These are phyloP conservation scores for Gymnosoma rotundatum DNA, from an alignment of 2,888 invertebrate species.

Conservation along the genomic window DNA sequence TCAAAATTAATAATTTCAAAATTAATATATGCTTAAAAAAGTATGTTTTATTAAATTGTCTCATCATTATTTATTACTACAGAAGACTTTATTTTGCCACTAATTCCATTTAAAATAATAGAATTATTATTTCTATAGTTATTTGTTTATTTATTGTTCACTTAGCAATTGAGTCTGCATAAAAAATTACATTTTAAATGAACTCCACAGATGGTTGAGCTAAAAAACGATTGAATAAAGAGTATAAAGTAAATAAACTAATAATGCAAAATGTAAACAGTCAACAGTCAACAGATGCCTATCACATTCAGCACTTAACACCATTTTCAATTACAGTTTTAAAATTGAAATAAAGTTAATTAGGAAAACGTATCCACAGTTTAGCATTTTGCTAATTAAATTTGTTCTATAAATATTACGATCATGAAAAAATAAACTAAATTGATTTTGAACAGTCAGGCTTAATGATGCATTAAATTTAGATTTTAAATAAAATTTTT, in stretches of 20 bases:
- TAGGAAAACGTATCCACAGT: neutral
- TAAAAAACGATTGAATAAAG: constrained; percentile 13
- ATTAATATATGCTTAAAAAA: neutral
- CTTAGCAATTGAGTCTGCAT: constrained; percentile 24
- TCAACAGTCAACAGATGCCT: constrained; percentile 14
- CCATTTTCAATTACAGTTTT: constrained; percentile 18
- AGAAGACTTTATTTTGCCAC: neutral
- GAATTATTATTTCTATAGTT: constrained; percentile 48
- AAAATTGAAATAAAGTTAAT: neutral
- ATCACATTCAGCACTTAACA: neutral
- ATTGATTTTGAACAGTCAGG: no score
- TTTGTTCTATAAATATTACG: neutral
- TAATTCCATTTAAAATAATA: constrained; percentile 45
- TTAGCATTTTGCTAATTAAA: neutral
- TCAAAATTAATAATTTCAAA: no score
- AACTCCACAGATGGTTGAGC: constrained; percentile 10
- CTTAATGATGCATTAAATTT: no score
- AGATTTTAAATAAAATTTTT: no score
- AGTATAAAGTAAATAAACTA: constrained; percentile 32
- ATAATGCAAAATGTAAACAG: constrained; percentile 19
- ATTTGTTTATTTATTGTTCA: constrained; percentile 44
- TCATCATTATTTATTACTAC: constrained; percentile 1
- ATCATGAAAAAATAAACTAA: no score
- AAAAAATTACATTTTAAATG: constrained; percentile 5
- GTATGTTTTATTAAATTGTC: neutral